Evolutionary conservation across 2,113 vertebrate genomes (phyloP), one percentile per base, ranked within the genome.

Genomic region (Numenius arquata): DNA sequence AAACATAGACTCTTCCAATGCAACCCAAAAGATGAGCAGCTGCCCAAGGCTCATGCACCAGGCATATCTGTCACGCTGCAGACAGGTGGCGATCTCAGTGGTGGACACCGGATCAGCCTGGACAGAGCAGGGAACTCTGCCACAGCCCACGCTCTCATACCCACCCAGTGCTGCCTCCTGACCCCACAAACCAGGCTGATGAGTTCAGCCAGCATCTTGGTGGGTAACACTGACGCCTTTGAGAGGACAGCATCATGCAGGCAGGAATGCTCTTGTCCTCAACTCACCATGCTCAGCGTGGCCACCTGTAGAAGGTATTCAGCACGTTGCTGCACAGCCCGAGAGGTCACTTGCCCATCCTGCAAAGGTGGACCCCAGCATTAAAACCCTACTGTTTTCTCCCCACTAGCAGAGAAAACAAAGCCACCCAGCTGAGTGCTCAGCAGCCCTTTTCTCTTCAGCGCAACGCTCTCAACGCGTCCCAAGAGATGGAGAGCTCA

Each of bases 291-390:
- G 22, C 20, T 62, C 27, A 36, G 32, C 1, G 0, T 21, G 48
- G n/a, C 29, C 53, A 74, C 16, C 47, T 83, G 52, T 40, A 38
- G 25, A 36, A 66, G 75, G 18, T n/a, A 48, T 40, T 66, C 41
- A 67, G 15, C 23, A 29, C 1, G 0, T 0, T 48, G 55, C 15
- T 3, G 0, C 11, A 40, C 1, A 1, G 18, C 29, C 38, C n/a
- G 40, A 45, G 50, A 90, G 13, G 29, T 65, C 74, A 38, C 19
- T 27, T 18, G 34, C 30, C 27, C 30, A 41, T 47, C 15, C 34
- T 56, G 29, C 15, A 85, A 77, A 91, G 34, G 10, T 38, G 36
- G 21, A 72, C 36, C 34, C 18, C 30, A 67, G 47, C 10, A 41
- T 34, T 8, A 65, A 92, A 70, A 81, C 19, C 12, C 1, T n/a